A percentile compares a stretch with the other conserved stretches of the same genome.
phyloP scores from a whole-genome alignment of 2,797 vertebrate genomes.

The Molossus alvarezi region DNA sequence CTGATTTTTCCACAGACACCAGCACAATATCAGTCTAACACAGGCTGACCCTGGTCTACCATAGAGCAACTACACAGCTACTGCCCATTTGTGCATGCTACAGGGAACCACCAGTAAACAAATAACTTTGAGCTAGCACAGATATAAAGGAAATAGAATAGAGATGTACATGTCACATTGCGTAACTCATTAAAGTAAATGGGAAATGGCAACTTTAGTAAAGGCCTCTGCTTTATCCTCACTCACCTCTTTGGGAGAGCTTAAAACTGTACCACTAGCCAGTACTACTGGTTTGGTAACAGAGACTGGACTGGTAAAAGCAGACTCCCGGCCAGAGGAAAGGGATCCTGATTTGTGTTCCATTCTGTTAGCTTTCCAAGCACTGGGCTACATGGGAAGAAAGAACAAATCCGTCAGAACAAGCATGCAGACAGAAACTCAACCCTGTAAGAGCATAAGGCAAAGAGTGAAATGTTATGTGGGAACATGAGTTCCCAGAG shows the following conservation, averaged over 20 bases:
- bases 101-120: not conserved
- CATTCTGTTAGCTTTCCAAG: conserved; percentile 97
- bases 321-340: conserved; percentile 96
- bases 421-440: conserved; percentile 2
- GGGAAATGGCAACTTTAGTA: conserved; percentile 29
- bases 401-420: conserved; percentile 70
- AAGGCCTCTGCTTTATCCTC: conserved; percentile 8
- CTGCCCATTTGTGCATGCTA: not conserved
- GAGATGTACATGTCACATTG: not conserved
- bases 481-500: not conserved
- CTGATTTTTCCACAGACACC: not conserved
- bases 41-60: not conserved
- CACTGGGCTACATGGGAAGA: conserved; percentile 90
- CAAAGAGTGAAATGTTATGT: conserved; percentile 1
- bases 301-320: conserved; percentile 98
- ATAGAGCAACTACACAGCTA: not conserved
- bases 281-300: conserved; percentile 97
- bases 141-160: not conserved
- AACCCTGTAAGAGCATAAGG: conserved; percentile 45
- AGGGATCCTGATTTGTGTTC: conserved; percentile 97
- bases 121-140: not conserved
- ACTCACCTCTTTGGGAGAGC: conserved; percentile 97
- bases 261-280: conserved; percentile 94
- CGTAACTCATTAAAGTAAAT: not conserved
- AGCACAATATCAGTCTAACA: not conserved